Conservation (phyloP, 30 jellyfish, hydroid and myxozoan genomes). For the Turritopsis rubra region DNA sequence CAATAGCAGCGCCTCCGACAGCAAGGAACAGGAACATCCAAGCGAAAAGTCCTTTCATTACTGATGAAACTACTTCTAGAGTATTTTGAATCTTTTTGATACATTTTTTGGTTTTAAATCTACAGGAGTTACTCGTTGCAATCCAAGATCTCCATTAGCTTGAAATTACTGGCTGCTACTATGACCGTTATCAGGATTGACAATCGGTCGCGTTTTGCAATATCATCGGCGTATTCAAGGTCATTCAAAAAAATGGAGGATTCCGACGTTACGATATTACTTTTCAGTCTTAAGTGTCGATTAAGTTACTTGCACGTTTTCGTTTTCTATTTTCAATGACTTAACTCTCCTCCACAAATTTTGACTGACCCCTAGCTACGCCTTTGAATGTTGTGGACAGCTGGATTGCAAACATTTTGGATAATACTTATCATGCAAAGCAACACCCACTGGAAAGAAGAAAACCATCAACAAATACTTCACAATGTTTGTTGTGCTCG, state of each 20-base stretch:
- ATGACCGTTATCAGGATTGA: neutral
- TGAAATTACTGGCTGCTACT: neutral
- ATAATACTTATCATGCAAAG: conserved; percentile 40
- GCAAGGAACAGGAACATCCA: conserved; percentile 30
- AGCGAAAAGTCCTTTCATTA: conserved; percentile 21
- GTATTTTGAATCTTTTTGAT: neutral
- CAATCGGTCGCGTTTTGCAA: neutral
- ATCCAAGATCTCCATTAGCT: neutral
- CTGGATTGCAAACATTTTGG: neutral
- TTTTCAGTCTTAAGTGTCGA: too few species aligned
- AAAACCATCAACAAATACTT: conserved; percentile 70
- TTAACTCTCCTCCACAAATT: too few species aligned
- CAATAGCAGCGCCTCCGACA: conserved; percentile 68
- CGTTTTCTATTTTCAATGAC: too few species aligned
- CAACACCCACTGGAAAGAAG: conserved; percentile 60
- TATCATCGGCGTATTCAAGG: neutral
- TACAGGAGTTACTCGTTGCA: neutral
- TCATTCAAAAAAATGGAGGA: too few species aligned
- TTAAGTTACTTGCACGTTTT: too few species aligned
- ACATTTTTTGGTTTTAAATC: too few species aligned
- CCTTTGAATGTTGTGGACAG: too few species aligned
- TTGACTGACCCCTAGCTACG: conserved; percentile 12
- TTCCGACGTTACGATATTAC: too few species aligned
- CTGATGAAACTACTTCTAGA: neutral
- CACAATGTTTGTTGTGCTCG: conserved; percentile 64